Conservation (phyloP, 2,113 vertebrate species). For the Pedetes capensis region DNA sequence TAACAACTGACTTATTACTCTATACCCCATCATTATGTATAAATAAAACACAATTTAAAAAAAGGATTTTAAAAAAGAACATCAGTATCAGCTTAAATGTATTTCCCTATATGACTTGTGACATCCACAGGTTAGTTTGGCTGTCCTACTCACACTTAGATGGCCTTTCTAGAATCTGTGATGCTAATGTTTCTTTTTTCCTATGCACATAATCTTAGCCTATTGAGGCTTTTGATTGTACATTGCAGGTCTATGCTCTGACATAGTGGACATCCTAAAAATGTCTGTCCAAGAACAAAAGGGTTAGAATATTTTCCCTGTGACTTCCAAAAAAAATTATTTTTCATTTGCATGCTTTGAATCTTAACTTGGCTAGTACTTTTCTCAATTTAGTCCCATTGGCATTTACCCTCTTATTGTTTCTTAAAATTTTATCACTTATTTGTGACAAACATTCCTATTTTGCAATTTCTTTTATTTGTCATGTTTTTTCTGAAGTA, state of each 20-base stretch:
- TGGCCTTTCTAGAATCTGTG: background rate
- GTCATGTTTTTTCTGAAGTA: too few relatives aligned
- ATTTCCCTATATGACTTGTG: background rate
- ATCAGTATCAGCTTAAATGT: background rate
- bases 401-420: accelerated
- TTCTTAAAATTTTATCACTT: background rate
- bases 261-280: background rate
- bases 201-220: background rate
- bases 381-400: background rate
- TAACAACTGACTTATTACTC: too few relatives aligned
- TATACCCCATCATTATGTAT: too few relatives aligned
- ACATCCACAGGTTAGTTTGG: background rate
- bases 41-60: too few relatives aligned
- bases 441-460: background rate
- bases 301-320: background rate
- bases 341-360: background rate
- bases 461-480: background rate
- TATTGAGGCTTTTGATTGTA: background rate
- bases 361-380: background rate
- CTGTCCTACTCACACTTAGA: background rate
- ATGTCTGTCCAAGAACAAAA: background rate
- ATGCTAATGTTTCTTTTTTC: background rate
- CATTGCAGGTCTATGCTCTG: background rate
- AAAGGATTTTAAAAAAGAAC: background rate
- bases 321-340: background rate